Percentiles rank a stretch among this genome's conserved stretches.
Evolutionary conservation across 2,797 vertebrate genomes (phyloP).

Genomic region (Salmo trutta): DNA sequence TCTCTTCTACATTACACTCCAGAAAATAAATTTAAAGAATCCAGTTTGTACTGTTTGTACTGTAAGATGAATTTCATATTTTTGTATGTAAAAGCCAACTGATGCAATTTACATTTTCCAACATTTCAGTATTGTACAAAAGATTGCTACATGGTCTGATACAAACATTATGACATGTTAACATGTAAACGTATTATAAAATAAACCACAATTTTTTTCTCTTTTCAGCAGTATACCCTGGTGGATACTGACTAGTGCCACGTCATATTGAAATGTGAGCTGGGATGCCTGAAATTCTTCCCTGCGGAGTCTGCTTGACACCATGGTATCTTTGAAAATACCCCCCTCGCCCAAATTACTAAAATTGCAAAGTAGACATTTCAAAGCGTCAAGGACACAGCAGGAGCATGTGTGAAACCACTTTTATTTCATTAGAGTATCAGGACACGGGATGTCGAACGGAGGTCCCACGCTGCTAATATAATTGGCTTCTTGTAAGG

Average conservation of each 20-base stretch:
- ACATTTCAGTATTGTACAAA: background rate
- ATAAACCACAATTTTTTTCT: background rate
- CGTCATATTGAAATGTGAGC: constrained; percentile 30
- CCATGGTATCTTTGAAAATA: constrained; percentile 37
- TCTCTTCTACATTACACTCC: constrained; percentile 14
- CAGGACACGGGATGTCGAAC: constrained; percentile 71
- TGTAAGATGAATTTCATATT: no score
- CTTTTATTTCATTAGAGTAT: constrained; percentile 72
- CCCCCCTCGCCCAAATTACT: constrained; percentile 56
- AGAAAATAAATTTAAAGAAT: background rate
- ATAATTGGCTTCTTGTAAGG: constrained; percentile 73
- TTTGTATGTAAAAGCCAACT: no score
- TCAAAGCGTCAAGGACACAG: constrained; percentile 68
- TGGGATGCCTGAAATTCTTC: constrained; percentile 8
- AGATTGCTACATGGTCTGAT: background rate
- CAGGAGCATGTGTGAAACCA: constrained; percentile 62
- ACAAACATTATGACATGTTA: no score
- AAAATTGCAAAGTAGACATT: constrained; percentile 72
- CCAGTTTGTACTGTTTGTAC: constrained; percentile 4
- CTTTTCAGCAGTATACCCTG: background rate
- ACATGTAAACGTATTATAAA: background rate
- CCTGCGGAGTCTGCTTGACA: constrained; percentile 37
- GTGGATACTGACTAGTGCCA: background rate
- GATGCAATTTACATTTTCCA: background rate
- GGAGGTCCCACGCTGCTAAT: constrained; percentile 71